Evolutionary conservation across 2,797 vertebrate species (phyloP).

Genomic region (Coranthus polyacanthus): DNA sequence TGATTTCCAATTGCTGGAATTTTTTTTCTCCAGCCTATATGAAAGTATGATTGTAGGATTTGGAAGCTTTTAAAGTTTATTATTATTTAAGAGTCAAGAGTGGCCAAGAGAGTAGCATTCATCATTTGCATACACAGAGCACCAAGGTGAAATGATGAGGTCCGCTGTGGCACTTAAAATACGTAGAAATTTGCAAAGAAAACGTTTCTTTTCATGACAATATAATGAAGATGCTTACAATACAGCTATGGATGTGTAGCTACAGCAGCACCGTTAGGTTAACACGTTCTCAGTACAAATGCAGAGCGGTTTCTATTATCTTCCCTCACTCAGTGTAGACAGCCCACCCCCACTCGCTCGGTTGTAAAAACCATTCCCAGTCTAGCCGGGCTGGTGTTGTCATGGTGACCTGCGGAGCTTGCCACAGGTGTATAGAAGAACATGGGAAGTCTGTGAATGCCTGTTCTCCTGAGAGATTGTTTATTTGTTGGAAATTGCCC

Average conservation of each 20-base stretch:
- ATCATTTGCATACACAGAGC: neutral
- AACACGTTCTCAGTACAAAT: neutral
- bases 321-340: slow-evolving; percentile 11
- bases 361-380: slow-evolving; percentile 78
- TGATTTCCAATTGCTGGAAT: too few relatives aligned
- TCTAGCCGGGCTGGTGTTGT: slow-evolving; percentile 67
- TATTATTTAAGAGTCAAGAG: neutral
- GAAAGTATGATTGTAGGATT: too few relatives aligned
- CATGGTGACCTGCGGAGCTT: slow-evolving; percentile 72
- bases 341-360: slow-evolving; percentile 21
- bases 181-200: neutral
- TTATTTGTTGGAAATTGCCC: slow-evolving; percentile 26
- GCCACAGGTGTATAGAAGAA: slow-evolving; percentile 75
- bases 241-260: neutral
- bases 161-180: neutral
- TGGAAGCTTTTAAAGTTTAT: too few relatives aligned
- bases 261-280: neutral
- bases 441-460: slow-evolving; percentile 13
- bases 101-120: neutral
- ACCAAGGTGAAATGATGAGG: neutral
- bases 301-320: neutral
- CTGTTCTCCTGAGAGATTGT: slow-evolving; percentile 2
- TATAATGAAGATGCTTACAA: neutral
- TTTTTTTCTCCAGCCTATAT: too few relatives aligned
- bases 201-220: neutral